Conservation (phyloP, 2,797 vertebrate species). For the Chlorospingus flavigularis region DNA sequence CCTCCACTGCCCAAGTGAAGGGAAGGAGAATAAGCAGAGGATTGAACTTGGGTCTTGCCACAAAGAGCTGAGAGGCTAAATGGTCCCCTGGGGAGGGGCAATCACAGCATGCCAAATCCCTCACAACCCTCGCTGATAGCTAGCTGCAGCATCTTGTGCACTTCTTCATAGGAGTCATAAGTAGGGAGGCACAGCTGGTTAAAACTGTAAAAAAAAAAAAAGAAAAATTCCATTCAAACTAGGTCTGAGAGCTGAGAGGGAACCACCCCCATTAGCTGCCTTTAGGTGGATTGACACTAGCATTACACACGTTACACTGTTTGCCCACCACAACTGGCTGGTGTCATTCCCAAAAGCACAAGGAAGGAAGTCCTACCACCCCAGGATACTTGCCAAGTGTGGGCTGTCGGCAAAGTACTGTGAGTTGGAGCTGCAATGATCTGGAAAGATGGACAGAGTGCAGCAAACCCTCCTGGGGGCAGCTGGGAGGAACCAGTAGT, state of each 20-base stretch:
- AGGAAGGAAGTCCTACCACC: background rate
- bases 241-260: background rate
- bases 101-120: constrained; percentile 98
- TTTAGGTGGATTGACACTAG: background rate
- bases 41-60: constrained; percentile 11
- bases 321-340: background rate
- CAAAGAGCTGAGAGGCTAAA: background rate
- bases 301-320: background rate
- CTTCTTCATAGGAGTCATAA: constrained; percentile 98
- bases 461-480: constrained; percentile 94
- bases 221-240: constrained; percentile 1
- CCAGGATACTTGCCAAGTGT: constrained; percentile 88
- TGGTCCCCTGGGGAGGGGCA: background rate
- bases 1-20: background rate
- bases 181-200: constrained; percentile 99
- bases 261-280: background rate
- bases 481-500: constrained; percentile 98
- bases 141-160: constrained; percentile 97
- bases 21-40: constrained; percentile 34
- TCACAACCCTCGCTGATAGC: constrained; percentile 99
- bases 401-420: constrained; percentile 94
- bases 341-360: background rate
- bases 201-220: constrained; percentile 83
- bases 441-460: constrained; percentile 98
- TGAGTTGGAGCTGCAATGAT: constrained; percentile 97